Evolutionary conservation across 2,113 vertebrate genomes (phyloP).

Genomic region (Siniperca chuatsi): DNA sequence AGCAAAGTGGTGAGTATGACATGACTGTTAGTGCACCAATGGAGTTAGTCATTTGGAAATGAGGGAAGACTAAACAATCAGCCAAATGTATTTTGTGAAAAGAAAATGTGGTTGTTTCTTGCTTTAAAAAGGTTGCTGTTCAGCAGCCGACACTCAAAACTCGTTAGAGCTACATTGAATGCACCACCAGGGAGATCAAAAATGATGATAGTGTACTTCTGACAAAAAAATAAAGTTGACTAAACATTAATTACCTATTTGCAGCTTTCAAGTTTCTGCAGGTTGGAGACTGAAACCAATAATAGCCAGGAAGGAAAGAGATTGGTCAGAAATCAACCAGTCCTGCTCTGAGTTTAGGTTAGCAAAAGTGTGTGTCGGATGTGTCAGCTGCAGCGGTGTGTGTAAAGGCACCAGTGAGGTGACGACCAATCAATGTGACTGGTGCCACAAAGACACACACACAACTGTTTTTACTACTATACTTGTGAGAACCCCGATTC

Average conservation of each 20-base stretch:
- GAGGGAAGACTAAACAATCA: too few relatives aligned
- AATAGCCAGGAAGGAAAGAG: not conserved
- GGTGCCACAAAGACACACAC: constrained; percentile 35
- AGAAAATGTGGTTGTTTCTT: not conserved
- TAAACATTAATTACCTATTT: too few relatives aligned
- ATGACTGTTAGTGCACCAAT: too few relatives aligned
- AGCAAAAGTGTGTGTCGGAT: not conserved
- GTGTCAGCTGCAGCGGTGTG: constrained; percentile 1
- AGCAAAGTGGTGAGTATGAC: too few relatives aligned
- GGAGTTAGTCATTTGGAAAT: too few relatives aligned
- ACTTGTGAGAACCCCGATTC: not conserved
- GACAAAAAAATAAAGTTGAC: not conserved
- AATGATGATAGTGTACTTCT: not conserved
- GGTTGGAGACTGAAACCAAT: not conserved
- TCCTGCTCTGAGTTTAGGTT: not conserved
- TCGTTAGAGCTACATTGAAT: not conserved
- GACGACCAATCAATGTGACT: constrained; percentile 63
- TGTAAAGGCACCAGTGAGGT: constrained; percentile 51
- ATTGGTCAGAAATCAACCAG: not conserved
- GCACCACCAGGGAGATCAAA: not conserved
- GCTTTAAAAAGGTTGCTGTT: not conserved
- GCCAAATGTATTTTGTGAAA: not conserved
- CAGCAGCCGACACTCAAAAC: not conserved
- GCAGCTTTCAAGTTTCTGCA: not conserved
- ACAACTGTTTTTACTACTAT: not conserved